phyloP scores from a whole-genome alignment of 2,888 invertebrate species.

The Volucella inanis region DNA sequence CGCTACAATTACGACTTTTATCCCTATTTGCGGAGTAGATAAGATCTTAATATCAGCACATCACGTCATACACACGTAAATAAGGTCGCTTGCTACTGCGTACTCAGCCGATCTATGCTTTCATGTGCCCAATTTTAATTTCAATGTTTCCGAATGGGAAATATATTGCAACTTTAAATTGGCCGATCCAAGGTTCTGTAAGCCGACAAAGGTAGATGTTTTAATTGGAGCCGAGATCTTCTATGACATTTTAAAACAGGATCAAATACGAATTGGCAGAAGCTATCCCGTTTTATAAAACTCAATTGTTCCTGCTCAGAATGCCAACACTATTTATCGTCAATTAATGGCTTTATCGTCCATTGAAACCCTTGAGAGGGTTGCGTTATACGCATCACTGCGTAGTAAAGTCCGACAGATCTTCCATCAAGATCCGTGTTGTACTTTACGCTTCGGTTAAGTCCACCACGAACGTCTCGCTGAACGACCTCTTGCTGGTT shows the following conservation, averaged over 20 bases:
- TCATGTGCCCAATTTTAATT: conserved; percentile 15
- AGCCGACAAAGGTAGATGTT: not conserved
- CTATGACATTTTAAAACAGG: conserved; percentile 27
- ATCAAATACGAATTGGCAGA: conserved; percentile 26
- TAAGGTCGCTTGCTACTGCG: too few relatives aligned
- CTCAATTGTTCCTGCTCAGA: not conserved
- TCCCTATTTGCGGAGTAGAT: conserved; percentile 21
- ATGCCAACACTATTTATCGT: not conserved
- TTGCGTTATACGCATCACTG: not conserved
- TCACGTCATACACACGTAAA: too few relatives aligned
- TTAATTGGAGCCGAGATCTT: conserved; percentile 23
- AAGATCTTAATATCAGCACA: conserved; percentile 19
- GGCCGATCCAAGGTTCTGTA: conserved; percentile 17
- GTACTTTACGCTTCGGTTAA: too few relatives aligned
- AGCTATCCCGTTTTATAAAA: conserved; percentile 33
- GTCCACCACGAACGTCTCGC: too few relatives aligned
- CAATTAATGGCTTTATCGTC: not conserved
- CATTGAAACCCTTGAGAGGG: conserved; percentile 10
- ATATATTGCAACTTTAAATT: not conserved
- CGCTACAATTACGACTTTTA: conserved; percentile 7
- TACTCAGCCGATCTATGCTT: conserved; percentile 34
- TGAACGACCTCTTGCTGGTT: too few relatives aligned
- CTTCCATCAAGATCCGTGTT: too few relatives aligned
- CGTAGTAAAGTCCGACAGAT: too few relatives aligned
- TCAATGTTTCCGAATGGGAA: not conserved